phyloP scores from a whole-genome alignment of 53 echinoderm and acorn worm species.

The Echinometra lucunter region DNA sequence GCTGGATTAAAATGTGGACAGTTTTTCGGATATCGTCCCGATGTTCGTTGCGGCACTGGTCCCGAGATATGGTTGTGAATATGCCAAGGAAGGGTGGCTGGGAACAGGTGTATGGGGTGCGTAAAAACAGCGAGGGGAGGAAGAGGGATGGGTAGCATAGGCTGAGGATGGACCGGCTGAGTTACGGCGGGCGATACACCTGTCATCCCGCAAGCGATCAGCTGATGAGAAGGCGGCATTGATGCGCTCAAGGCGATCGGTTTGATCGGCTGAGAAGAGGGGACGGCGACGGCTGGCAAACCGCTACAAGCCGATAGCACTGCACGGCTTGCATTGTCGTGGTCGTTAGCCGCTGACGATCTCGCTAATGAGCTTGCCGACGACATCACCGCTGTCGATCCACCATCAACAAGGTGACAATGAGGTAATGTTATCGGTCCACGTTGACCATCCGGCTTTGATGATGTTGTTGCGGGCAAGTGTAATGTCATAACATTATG shows the following conservation, averaged over 20 bases:
- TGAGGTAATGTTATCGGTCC: background rate
- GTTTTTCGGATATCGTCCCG: background rate
- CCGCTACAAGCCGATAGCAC: background rate
- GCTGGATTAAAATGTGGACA: conserved; percentile 13
- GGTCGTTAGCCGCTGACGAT: background rate
- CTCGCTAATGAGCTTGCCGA: background rate
- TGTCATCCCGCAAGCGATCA: conserved; percentile 42
- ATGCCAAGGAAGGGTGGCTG: conserved; percentile 17
- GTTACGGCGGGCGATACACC: conserved; percentile 17
- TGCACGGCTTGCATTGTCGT: background rate
- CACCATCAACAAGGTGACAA: background rate
- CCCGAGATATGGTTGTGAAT: conserved; percentile 37
- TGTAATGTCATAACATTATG: background rate
- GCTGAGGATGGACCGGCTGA: conserved; percentile 64
- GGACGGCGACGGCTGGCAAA: background rate
- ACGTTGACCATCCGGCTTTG: background rate
- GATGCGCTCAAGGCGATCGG: conserved; percentile 39
- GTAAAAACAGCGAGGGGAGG: conserved; percentile 79
- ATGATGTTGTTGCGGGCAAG: background rate
- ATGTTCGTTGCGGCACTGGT: background rate
- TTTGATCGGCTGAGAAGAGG: conserved; percentile 35
- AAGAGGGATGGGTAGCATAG: conserved; percentile 75
- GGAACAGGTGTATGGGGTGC: conserved; percentile 37
- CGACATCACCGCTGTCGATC: background rate
- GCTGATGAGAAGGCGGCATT: background rate